phyloP scores from a whole-genome alignment of 2,797 vertebrate species.

The Tapera naevia region DNA sequence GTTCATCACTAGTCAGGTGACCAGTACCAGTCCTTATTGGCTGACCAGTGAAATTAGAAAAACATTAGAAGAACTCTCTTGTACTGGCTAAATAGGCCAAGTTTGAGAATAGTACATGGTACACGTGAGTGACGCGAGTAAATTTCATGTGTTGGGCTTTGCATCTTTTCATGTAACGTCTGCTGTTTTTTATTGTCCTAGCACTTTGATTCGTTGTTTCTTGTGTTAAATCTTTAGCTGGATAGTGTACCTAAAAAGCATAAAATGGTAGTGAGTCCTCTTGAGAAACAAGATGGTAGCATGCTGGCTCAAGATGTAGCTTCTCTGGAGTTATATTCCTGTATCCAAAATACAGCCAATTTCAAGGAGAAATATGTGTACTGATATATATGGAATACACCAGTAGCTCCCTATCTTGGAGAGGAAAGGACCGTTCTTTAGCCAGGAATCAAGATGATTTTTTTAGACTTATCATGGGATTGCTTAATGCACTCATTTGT shows the following conservation, averaged over 20 bases:
- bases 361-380: not conserved
- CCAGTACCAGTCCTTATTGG: not conserved
- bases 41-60: not conserved
- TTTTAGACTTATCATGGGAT: not conserved
- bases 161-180: not conserved
- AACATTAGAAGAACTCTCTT: not conserved
- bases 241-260: not conserved
- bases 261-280: not conserved
- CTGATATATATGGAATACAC: not conserved
- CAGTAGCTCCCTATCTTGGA: not conserved
- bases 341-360: not conserved
- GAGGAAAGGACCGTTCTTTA: not conserved
- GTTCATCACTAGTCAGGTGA: not conserved
- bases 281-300: not conserved
- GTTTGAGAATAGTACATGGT: not conserved
- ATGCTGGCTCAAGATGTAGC: not conserved
- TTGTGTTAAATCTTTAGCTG: not conserved
- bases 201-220: not conserved
- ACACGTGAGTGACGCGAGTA: not conserved
- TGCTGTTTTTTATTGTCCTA: not conserved
- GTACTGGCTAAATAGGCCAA: not conserved
- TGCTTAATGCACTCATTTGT: not conserved
- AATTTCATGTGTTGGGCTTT: not conserved
- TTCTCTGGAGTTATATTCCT: not conserved
- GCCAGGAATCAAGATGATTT: not conserved